phyloP scores from a whole-genome alignment of 2,113 vertebrate species.

The Sisor rabdophorus region DNA sequence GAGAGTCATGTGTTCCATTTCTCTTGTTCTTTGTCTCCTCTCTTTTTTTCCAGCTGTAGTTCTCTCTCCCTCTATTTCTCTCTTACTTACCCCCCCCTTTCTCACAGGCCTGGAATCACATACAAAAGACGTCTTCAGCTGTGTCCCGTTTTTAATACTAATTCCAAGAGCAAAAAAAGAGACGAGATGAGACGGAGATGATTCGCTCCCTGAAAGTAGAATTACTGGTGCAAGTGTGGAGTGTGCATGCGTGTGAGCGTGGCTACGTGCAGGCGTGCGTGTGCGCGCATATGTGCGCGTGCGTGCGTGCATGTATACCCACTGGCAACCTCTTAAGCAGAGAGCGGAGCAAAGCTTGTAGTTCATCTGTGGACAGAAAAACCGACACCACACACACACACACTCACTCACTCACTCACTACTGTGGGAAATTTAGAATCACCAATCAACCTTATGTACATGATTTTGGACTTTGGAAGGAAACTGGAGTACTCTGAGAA shows the following conservation, averaged over 20 bases:
- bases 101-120: conserved; percentile 13
- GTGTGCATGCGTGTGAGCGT: conserved; percentile 11
- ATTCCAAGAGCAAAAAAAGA: background rate
- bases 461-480: too few species aligned
- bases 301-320: conserved; percentile 17
- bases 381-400: background rate
- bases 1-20: conserved; percentile 20
- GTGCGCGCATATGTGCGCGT: conserved; percentile 31
- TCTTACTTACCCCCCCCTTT: background rate
- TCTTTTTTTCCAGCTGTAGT: background rate
- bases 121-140: background rate
- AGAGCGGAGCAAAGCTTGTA: background rate
- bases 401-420: too few species aligned
- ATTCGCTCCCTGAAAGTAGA: conserved; percentile 30
- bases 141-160: too few species aligned
- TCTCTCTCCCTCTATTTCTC: background rate
- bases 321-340: conserved; percentile 14
- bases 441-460: background rate
- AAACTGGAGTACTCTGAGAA: too few species aligned
- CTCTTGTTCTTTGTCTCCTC: conserved; percentile 7
- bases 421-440: background rate
- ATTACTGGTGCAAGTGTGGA: conserved; percentile 6
- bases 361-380: conserved; percentile 1
- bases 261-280: conserved; percentile 30
- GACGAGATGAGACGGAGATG: background rate